Conservation (phyloP, 2,113 vertebrate genomes). For the Bothrops jararaca region DNA sequence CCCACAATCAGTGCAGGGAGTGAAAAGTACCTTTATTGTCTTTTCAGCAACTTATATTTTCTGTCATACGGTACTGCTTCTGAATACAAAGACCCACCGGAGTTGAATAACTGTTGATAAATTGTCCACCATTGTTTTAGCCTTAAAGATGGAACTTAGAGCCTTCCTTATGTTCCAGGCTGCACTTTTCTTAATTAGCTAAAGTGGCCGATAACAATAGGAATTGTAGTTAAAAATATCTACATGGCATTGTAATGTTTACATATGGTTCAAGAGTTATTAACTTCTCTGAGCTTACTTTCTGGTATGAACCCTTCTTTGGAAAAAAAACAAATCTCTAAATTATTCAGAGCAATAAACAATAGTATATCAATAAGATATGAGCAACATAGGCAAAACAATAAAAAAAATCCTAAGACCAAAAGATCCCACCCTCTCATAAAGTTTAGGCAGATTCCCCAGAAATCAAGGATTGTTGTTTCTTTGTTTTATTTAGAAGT, state of each 20-base stretch:
- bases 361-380: neutral
- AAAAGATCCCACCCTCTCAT: neutral
- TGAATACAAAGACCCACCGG: no score
- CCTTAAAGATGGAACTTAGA: neutral
- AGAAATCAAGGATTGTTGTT: neutral
- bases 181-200: neutral
- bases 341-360: neutral
- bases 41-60: neutral
- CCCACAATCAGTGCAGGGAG: neutral
- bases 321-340: neutral
- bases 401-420: neutral
- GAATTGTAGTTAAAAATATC: neutral
- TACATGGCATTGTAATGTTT: neutral
- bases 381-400: neutral
- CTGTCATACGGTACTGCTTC: no score
- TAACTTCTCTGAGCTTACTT: neutral
- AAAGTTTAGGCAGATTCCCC: neutral
- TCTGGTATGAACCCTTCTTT: neutral
- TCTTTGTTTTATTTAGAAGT: neutral
- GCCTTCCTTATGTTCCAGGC: neutral
- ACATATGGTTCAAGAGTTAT: neutral
- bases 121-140: neutral
- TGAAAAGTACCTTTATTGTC: neutral
- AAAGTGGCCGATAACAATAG: neutral
- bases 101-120: neutral